A percentile compares a stretch with the other conserved stretches of the same genome.
These are phyloP conservation scores for Anabas testudineus DNA, from an alignment of 2,797 vertebrate species.

Conservation along the genomic window DNA sequence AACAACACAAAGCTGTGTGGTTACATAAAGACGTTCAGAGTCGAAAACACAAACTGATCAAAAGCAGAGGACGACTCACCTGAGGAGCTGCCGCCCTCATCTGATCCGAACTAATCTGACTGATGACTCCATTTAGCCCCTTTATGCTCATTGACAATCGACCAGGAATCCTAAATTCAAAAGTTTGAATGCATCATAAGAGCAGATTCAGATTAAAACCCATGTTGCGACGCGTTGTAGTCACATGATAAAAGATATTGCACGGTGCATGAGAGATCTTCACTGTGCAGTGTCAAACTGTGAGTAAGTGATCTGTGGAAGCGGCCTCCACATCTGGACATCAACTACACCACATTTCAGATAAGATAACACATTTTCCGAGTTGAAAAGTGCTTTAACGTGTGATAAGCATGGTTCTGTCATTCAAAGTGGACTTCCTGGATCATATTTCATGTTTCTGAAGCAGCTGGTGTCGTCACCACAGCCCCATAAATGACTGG, in stretches of 20 bases:
- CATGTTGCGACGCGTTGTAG: neutral
- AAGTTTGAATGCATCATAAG: neutral
- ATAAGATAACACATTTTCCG: too few species aligned
- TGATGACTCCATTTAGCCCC: neutral
- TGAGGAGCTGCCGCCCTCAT: slow-evolving; percentile 24
- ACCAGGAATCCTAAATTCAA: neutral
- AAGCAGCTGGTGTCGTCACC: neutral
- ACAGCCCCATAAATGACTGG: neutral
- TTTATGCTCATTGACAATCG: neutral
- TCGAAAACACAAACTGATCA: slow-evolving; percentile 49
- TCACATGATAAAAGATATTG: neutral
- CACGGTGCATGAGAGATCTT: too few species aligned
- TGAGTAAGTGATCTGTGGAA: too few species aligned
- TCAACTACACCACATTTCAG: too few species aligned
- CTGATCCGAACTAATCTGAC: slow-evolving; percentile 3
- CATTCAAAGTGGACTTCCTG: neutral
- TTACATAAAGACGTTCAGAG: slow-evolving; percentile 70
- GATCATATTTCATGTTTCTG: neutral
- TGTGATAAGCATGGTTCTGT: neutral
- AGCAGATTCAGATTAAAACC: neutral
- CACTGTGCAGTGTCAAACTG: too few species aligned
- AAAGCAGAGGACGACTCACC: slow-evolving; percentile 26
- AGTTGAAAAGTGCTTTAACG: neutral
- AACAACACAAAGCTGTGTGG: slow-evolving; percentile 73
- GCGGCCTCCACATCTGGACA: too few species aligned